These are phyloP conservation scores for Cecidostiba fungosa DNA, from an alignment of 2,888 invertebrate species.

Conservation along the genomic window DNA sequence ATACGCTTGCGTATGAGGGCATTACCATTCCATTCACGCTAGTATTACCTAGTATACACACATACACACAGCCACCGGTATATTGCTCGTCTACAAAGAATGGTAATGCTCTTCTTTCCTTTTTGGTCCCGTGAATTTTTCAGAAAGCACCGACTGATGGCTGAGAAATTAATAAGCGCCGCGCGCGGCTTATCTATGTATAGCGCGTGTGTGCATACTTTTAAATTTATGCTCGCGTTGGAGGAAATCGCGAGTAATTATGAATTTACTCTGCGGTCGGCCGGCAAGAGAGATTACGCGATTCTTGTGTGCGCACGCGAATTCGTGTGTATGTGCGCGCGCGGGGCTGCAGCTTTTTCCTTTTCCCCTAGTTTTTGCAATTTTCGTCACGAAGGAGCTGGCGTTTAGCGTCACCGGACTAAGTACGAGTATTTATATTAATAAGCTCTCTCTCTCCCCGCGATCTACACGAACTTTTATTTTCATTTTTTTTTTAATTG, in stretches of 20 bases:
- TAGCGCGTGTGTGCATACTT: background rate
- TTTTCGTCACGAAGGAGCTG: slow-evolving; percentile 57
- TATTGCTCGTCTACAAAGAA: slow-evolving; percentile 38
- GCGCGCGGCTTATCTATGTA: slow-evolving; percentile 23
- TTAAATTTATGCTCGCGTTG: slow-evolving; percentile 40
- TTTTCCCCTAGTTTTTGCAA: slow-evolving; percentile 25
- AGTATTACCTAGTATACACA: slow-evolving; percentile 56
- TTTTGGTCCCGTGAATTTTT: slow-evolving; percentile 5
- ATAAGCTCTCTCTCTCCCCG: slow-evolving; percentile 22
- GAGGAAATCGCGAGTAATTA: slow-evolving; percentile 57
- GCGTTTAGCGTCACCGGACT: slow-evolving; percentile 24
- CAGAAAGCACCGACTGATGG: slow-evolving; percentile 11
- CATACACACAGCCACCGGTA: background rate
- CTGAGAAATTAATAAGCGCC: slow-evolving; percentile 53
- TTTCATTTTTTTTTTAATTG: slow-evolving; percentile 15
- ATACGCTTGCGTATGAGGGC: slow-evolving; percentile 48
- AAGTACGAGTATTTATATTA: slow-evolving; percentile 54
- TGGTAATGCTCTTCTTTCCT: slow-evolving; percentile 32
- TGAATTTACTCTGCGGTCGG: slow-evolving; percentile 44
- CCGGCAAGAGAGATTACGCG: slow-evolving; percentile 32
- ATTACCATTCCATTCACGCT: slow-evolving; percentile 65
- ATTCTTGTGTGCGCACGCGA: slow-evolving; percentile 16
- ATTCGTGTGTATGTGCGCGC: slow-evolving; percentile 1
- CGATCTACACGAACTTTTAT: slow-evolving; percentile 29
- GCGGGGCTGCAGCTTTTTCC: background rate